Percentiles rank a stretch among this genome's conserved stretches.
Conservation (phyloP, 2,888 invertebrate genomes). For the Oasisia sp. region DNA sequence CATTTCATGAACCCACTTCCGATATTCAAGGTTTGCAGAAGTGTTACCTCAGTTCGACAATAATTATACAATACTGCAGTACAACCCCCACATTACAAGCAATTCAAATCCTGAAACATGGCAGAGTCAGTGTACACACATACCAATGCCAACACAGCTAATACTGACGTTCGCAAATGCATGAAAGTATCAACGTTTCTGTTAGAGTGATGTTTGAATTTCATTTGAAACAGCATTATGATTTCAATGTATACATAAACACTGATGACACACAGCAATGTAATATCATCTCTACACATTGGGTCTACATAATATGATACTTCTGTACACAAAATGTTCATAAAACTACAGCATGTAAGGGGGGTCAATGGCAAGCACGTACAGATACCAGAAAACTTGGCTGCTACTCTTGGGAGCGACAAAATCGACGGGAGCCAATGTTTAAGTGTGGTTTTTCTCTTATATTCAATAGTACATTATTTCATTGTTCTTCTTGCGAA, state of each 20-base stretch:
- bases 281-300: background rate
- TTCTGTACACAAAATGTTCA: background rate
- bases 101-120: background rate
- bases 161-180: background rate
- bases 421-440: background rate
- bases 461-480: background rate
- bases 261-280: background rate
- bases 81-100: background rate
- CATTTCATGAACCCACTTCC: background rate
- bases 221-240: background rate
- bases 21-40: background rate
- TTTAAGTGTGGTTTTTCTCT: background rate
- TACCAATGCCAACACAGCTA: background rate
- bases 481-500: background rate
- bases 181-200: background rate
- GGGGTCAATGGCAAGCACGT: slow-evolving; percentile 14
- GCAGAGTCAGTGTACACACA: background rate
- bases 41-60: background rate
- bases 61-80: background rate
- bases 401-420: background rate
- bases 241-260: background rate
- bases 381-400: background rate
- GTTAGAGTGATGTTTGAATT: background rate
- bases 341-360: background rate
- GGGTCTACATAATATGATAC: background rate